Percentiles rank a stretch among this genome's conserved stretches.
phyloP scores from a whole-genome alignment of 2,113 vertebrate genomes.

The Phocoena phocoena region DNA sequence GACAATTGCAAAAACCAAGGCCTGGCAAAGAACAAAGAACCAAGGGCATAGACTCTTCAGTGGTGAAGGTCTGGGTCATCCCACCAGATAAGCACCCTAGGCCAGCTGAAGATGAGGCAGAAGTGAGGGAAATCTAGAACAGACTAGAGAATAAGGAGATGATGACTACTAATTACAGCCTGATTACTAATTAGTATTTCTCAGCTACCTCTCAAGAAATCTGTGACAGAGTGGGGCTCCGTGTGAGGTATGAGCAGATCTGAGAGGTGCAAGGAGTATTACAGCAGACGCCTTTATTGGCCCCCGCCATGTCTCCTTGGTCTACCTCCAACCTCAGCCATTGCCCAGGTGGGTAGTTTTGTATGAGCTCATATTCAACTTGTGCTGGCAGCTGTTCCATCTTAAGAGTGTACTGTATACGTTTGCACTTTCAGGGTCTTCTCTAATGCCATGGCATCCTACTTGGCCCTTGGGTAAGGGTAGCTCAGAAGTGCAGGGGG shows the following conservation, averaged over 20 bases:
- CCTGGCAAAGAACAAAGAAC: not conserved
- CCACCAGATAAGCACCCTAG: not conserved
- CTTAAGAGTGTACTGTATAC: not conserved
- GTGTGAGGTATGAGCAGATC: not conserved
- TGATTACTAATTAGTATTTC: not conserved
- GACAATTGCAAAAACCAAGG: not conserved
- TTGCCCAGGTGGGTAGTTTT: not conserved
- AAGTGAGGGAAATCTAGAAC: not conserved
- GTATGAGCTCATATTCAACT: not conserved
- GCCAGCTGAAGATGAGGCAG: not conserved
- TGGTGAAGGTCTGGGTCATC: not conserved
- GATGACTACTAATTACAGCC: not conserved
- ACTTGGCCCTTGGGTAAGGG: not conserved
- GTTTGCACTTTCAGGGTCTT: not conserved
- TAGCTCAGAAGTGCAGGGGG: not conserved
- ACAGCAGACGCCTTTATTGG: not conserved
- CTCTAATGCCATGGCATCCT: not conserved
- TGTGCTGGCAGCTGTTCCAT: not conserved
- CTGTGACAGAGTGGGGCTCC: not conserved
- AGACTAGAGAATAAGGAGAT: not conserved
- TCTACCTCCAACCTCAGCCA: too few relatives aligned
- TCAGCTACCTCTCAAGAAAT: not conserved
- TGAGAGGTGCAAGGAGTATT: not conserved
- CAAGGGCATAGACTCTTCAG: not conserved
- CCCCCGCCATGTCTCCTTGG: not conserved